These are phyloP conservation scores for Brachyptera putata DNA, from an alignment of 2,888 invertebrate species.

Conservation along the genomic window DNA sequence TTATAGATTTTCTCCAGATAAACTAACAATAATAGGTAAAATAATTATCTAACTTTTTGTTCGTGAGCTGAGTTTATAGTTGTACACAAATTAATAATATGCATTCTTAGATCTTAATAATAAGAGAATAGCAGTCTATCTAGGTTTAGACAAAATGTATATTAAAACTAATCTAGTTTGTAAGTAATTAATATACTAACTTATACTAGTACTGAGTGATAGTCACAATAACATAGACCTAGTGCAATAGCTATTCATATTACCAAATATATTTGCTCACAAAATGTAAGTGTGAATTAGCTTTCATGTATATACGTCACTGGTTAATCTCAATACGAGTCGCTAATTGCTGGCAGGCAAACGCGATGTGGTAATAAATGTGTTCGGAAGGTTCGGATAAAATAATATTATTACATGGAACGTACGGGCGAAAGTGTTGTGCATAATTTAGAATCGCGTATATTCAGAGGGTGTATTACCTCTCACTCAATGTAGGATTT, in stretches of 20 bases:
- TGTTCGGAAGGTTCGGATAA: too few relatives aligned
- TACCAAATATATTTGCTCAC: not conserved
- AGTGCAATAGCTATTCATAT: too few relatives aligned
- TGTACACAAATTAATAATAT: conserved; percentile 28
- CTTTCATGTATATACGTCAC: not conserved
- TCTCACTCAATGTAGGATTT: conserved; percentile 3
- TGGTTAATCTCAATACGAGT: conserved; percentile 5
- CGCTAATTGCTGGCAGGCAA: not conserved
- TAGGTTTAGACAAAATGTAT: conserved; percentile 21
- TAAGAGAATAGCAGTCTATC: conserved; percentile 15
- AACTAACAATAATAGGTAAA: too few relatives aligned
- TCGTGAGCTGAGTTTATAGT: conserved; percentile 20
- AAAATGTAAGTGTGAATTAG: not conserved
- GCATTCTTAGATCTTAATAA: conserved; percentile 23
- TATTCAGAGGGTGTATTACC: not conserved
- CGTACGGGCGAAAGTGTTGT: not conserved
- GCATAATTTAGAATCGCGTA: conserved; percentile 7
- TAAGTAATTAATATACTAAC: not conserved
- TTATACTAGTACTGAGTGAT: not conserved
- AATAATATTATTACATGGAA: conserved; percentile 1
- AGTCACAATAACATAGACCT: too few relatives aligned
- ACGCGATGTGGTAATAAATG: not conserved
- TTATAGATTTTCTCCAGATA: too few relatives aligned
- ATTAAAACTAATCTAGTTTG: not conserved
- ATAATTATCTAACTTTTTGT: conserved; percentile 17